These are phyloP conservation scores for Enteromius anoplus DNA, from an alignment of 2,797 vertebrate species.

Conservation along the genomic window DNA sequence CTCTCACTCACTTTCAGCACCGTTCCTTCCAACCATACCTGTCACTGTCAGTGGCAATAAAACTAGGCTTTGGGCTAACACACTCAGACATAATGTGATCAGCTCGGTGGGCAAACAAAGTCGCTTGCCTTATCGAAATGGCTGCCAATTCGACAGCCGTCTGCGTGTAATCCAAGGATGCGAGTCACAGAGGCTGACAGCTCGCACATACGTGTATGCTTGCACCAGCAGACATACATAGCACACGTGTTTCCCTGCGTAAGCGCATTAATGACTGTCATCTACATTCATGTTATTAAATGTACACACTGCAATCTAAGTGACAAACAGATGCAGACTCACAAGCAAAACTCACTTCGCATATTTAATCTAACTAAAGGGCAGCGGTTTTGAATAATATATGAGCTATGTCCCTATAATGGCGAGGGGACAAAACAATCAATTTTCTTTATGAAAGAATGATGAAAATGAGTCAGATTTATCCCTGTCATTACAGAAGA, in stretches of 20 bases:
- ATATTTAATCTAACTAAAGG: constrained; percentile 45
- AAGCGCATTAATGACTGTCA: constrained; percentile 2
- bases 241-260: not conserved
- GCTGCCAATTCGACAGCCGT: constrained; percentile 46
- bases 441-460: constrained; percentile 57
- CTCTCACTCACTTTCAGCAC: constrained; percentile 48
- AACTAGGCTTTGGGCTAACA: constrained; percentile 61
- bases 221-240: constrained; percentile 16
- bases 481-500: constrained; percentile 55
- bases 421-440: constrained; percentile 59
- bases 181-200: constrained; percentile 44
- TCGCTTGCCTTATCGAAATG: constrained; percentile 57
- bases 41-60: constrained; percentile 64
- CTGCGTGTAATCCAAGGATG: constrained; percentile 24
- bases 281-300: not conserved
- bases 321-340: not conserved
- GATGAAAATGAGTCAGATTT: constrained; percentile 49
- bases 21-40: constrained; percentile 56
- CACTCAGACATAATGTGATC: constrained; percentile 64
- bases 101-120: constrained; percentile 66
- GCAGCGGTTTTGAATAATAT: constrained; percentile 43
- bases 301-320: not conserved
- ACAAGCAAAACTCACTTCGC: constrained; percentile 2
- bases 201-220: constrained; percentile 35
- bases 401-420: constrained; percentile 46